Evolutionary conservation across 2,888 invertebrate genomes (phyloP), one percentile per base, ranked within the genome.

Genomic region (Merodon equestris): DNA sequence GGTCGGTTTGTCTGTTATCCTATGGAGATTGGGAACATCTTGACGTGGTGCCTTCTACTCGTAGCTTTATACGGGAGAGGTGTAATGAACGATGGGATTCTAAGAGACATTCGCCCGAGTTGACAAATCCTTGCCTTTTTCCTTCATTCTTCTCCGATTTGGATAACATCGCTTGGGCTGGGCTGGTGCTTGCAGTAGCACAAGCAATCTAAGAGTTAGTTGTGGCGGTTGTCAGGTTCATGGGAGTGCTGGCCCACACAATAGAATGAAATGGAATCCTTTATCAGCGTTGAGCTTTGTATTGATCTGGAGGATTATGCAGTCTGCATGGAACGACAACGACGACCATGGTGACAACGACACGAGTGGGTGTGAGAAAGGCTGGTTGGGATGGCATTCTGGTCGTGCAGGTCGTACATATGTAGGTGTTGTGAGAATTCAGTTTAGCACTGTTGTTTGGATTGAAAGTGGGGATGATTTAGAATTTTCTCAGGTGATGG

Each of bases 21-120:
- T 63, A 48, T 18, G 63, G 77, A 51, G 76, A 77, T 63, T 73
- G 73, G 42, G 44, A 77, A 77, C 73, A 77, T 73, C 73, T 67
- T 42, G 77, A 56, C 66, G 72, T 61, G 72, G 61, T 77, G 66
- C 66, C 72, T 72, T 77, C 72, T 66, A 61, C 54, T 38, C 42
- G 60, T 2, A 27, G 27, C 27, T 27, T 27, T 2, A 27, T n/a
- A 27, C 27, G 27, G 40, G 5, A 27, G 45, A 45, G 60, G 12
- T 12, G 36, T 47, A 53, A 40, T 73, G 73, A 77, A 57, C 67
- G 73, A 76, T 76, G 76, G 15, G 66, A 76, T 45, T 72, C 66
- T 72, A 76, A 76, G 60, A n/a, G n/a, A 57, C 63, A 66, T 42
- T 58, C 56, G 14, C 17, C 68, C 54, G 50, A 48, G 58, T 50